Evolutionary conservation across 2,888 invertebrate genomes (phyloP).

Genomic region (Tillus elongatus): DNA sequence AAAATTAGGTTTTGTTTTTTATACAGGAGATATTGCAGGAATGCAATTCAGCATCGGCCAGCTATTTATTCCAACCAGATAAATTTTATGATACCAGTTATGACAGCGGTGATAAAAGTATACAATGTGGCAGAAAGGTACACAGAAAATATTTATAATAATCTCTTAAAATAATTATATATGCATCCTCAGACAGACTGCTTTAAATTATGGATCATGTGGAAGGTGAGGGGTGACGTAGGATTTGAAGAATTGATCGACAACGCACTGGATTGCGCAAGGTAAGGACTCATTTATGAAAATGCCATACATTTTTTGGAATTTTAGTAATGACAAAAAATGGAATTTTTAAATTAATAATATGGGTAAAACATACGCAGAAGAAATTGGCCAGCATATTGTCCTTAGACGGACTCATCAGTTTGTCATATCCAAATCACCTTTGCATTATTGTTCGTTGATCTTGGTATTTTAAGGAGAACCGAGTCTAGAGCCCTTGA

Average conservation of each 20-base stretch:
- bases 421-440: too few species aligned
- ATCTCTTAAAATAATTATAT: too few species aligned
- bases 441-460: too few species aligned
- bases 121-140: constrained; percentile 85
- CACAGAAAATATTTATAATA: constrained; percentile 8
- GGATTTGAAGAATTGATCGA: constrained; percentile 55
- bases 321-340: too few species aligned
- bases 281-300: too few species aligned
- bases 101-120: constrained; percentile 79
- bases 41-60: constrained; percentile 62
- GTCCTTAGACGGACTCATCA: too few species aligned
- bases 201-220: constrained; percentile 88
- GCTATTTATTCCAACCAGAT: constrained; percentile 74
- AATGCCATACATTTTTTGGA: too few species aligned
- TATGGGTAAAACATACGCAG: too few species aligned
- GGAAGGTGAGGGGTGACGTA: constrained; percentile 67
- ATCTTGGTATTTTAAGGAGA: too few species aligned
- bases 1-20: constrained; percentile 13
- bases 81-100: constrained; percentile 73
- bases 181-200: constrained; percentile 59
- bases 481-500: too few species aligned
- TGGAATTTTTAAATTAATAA: too few species aligned
- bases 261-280: constrained; percentile 53
- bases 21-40: constrained; percentile 52
- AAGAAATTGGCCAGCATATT: too few species aligned